phyloP scores from a whole-genome alignment of 2,113 vertebrate species.

The Meles meles region DNA sequence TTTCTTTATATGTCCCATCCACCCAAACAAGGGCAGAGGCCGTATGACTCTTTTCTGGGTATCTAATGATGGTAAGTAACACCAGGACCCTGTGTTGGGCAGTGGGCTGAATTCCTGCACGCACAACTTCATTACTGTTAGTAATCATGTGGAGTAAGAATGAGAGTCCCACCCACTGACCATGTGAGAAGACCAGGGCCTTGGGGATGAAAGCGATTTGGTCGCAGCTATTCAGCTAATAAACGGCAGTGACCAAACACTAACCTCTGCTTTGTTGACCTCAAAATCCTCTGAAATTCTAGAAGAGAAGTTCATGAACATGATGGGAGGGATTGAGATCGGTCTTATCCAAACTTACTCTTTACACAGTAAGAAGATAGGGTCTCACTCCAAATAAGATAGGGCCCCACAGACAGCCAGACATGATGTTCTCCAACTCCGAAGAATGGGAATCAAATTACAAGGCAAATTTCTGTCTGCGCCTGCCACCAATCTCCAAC shows the following conservation, averaged over 20 bases:
- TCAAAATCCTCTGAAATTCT: neutral
- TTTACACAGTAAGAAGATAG: neutral
- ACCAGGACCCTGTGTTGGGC: neutral
- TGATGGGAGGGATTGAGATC: neutral
- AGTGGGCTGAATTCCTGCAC: neutral
- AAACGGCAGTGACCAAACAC: neutral
- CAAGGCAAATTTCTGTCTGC: neutral
- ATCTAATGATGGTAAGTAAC: neutral
- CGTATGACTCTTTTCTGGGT: neutral
- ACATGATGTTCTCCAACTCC: neutral
- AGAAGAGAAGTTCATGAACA: neutral
- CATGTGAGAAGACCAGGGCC: neutral
- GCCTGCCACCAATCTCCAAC: neutral
- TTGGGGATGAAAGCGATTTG: neutral
- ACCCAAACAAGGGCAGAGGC: neutral
- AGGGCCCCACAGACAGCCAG: neutral
- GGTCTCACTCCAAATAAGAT: neutral
- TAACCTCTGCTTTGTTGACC: neutral
- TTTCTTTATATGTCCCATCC: neutral
- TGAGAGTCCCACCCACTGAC: neutral
- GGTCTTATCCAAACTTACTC: neutral
- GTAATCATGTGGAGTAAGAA: neutral
- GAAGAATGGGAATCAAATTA: neutral
- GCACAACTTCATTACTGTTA: neutral
- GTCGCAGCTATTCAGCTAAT: neutral